Evolutionary conservation across 1,140 invertebrate genomes (phyloP), one percentile per base, ranked within the genome.

Genomic region (Megalopta genalis): DNA sequence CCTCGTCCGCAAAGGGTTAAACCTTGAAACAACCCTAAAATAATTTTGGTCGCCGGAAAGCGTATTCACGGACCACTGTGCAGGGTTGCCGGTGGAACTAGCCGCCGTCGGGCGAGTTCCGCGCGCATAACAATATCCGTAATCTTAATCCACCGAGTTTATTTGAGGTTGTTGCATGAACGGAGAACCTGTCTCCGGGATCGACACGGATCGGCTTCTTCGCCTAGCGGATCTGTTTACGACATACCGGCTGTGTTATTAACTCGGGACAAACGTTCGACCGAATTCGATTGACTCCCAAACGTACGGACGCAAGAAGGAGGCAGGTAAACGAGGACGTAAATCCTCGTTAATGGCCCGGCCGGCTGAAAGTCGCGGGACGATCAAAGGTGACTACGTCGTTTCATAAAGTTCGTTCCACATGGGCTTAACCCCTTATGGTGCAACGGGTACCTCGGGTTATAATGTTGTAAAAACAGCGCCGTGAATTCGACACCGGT

Each of bases 121-220:
- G 42, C 42, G 21, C n/a, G n/a, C 32, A 37, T n/a, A 57, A 57
- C n/a, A 23, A 16, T 52, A 1, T 46, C 23, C 10, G 66, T 66
- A 37, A 79, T 52, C 54, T 66, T 67, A 60, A 79, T 74, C 49
- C 27, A 49, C 32, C 49, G 32, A 60, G n/a, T n/a, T n/a, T n/a
- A n/a, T n/a, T n/a, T n/a, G 32, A 32, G 32, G 32, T 32, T 32
- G 32, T 32, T 32, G 4, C 32, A 32, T 4, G 27, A 25, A n/a
- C 18, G 25, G 6, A 37, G 49, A 65, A 18, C 59, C 14, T 10
- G 2, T 21, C 27, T 8, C 25, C 21, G 64, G 46, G 2, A 5
- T 27, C n/a, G 16, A 32, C 27, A 63, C 16, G 18, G 32, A 32
- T 32, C 32, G 4, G 32, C 32, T 32, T 32, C 32, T 32, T 32